These are phyloP conservation scores for Aurelia sp. DNA, from an alignment of 30 jellyfish, hydroid and myxozoan genomes.

Conservation along the genomic window DNA sequence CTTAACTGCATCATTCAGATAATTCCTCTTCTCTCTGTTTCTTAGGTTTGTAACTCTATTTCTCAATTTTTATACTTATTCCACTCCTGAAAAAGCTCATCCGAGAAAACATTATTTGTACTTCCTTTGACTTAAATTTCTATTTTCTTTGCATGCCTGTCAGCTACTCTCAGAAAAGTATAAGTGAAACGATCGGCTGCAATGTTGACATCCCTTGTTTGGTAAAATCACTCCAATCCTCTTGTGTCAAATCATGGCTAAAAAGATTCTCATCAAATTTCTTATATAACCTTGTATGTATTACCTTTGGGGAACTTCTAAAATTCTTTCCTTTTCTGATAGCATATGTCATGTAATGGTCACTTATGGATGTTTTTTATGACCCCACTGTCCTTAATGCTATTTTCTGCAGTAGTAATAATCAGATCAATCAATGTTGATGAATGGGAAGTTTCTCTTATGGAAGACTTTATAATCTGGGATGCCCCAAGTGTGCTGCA, in stretches of 20 bases:
- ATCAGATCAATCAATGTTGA: conserved; percentile 29
- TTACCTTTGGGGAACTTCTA: not conserved
- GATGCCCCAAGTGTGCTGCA: conserved; percentile 38
- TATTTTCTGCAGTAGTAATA: conserved; percentile 22
- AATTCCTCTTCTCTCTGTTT: conserved; percentile 10
- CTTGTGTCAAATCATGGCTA: conserved; percentile 19
- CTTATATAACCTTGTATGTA: not conserved
- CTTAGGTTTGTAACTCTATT: conserved; percentile 24
- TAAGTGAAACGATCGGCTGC: conserved; percentile 58
- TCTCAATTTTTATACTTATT: conserved; percentile 30
- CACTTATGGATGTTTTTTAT: conserved; percentile 7
- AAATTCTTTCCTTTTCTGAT: conserved; percentile 32
- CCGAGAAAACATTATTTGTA: conserved; percentile 21
- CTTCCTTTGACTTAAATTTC: conserved; percentile 49
- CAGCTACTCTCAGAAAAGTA: conserved; percentile 9
- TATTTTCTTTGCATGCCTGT: conserved; percentile 63
- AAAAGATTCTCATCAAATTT: conserved; percentile 31
- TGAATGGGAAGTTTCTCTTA: conserved; percentile 46
- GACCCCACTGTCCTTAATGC: conserved; percentile 30
- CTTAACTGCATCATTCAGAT: conserved; percentile 6
- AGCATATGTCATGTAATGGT: conserved; percentile 35
- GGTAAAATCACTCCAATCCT: conserved; percentile 30
- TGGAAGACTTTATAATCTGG: conserved; percentile 32
- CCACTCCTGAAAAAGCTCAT: conserved; percentile 37
- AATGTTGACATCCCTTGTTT: conserved; percentile 22